phyloP scores from a whole-genome alignment of 35 echinoderm and acorn worm genomes.

The Hemicentrotus pulcherrimus region DNA sequence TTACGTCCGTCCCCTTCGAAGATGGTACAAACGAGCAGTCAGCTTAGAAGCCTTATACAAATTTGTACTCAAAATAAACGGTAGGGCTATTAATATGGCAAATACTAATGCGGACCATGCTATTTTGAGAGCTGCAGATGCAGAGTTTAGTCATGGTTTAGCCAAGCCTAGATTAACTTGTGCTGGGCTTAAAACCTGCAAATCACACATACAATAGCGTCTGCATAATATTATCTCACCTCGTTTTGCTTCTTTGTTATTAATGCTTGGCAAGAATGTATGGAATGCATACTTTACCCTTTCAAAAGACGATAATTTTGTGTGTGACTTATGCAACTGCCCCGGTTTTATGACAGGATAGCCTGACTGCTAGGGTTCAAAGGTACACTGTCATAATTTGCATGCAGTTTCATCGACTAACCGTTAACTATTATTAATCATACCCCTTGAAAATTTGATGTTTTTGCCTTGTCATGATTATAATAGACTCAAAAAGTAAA shows the following conservation, averaged over 20 bases:
- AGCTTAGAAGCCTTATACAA: neutral
- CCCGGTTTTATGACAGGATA: neutral
- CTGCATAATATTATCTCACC: neutral
- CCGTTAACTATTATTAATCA: too few relatives aligned
- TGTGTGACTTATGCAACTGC: neutral
- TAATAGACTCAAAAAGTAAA: too few relatives aligned
- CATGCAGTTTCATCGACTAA: too few relatives aligned
- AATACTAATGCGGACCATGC: neutral
- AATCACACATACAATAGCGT: neutral
- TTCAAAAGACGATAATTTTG: neutral
- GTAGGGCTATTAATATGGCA: neutral
- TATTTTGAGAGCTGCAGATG: neutral
- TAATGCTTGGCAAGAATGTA: neutral
- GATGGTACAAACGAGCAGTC: neutral
- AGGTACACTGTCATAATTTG: neutral
- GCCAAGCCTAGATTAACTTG: neutral
- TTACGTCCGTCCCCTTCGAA: neutral
- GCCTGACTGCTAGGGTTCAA: neutral
- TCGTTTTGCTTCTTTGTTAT: neutral
- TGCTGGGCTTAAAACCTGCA: neutral
- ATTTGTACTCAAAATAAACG: neutral
- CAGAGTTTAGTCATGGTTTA: neutral
- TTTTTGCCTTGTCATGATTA: too few relatives aligned
- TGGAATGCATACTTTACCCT: neutral
- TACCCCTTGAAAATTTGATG: too few relatives aligned